phyloP scores from a whole-genome alignment of 2,888 invertebrate species.

The Plutella xylostella region DNA sequence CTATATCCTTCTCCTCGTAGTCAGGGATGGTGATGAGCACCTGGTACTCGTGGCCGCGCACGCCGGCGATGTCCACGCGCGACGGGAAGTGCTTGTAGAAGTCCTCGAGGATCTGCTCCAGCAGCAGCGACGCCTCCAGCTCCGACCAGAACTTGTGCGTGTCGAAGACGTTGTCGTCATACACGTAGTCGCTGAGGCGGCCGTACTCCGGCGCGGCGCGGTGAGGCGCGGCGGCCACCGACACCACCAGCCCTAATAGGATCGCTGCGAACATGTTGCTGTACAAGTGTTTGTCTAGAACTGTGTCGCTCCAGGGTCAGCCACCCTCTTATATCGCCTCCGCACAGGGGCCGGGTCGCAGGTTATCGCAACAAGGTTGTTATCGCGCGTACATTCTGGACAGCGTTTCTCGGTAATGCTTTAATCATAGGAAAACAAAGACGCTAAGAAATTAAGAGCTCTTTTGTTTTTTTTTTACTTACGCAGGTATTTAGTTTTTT shows the following conservation, averaged over 20 bases:
- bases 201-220: background rate
- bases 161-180: conserved; percentile 5
- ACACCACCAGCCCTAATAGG: too few relatives aligned
- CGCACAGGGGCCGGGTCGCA: background rate
- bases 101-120: conserved; percentile 34
- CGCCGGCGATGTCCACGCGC: conserved; percentile 22
- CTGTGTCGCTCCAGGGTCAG: too few relatives aligned
- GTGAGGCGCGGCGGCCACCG: background rate
- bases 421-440: too few relatives aligned
- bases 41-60: conserved; percentile 38
- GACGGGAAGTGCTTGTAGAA: conserved; percentile 34
- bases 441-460: too few relatives aligned
- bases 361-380: conserved; percentile 1
- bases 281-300: too few relatives aligned
- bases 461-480: too few relatives aligned
- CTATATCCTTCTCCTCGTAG: conserved; percentile 44
- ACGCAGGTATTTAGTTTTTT: too few relatives aligned
- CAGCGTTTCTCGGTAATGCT: too few relatives aligned
- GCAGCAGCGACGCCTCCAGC: conserved; percentile 14
- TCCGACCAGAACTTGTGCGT: conserved; percentile 8
- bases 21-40: conserved; percentile 34
- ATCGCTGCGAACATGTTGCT: too few relatives aligned
- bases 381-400: background rate
- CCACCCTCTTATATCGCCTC: background rate
- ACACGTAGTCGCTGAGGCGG: background rate